Evolutionary conservation across 2,888 invertebrate species (phyloP), one percentile per base, ranked within the genome.

Genomic region (Eilema griseolum): DNA sequence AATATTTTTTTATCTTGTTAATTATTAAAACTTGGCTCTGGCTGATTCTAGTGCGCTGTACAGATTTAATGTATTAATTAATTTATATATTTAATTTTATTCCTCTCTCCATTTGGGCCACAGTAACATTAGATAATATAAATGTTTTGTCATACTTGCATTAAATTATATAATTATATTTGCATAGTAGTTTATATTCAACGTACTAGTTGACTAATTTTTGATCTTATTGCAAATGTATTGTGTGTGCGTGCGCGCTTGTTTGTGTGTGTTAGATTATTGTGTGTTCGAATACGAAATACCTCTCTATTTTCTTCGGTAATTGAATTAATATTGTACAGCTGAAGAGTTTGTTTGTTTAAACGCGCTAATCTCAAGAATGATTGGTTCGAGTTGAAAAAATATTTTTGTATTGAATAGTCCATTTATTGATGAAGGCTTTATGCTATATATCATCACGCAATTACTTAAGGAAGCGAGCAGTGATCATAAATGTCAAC

Each of bases 71-170:
- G 3, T 16, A 41, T 16, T 41, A 16, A 41, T 41, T 41, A 16
- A 41, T 41, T 41, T n/a, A 52, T 52, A 8, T 2, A n/a, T n/a
- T 52, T 52, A 46, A 46, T 46, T 52, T 52, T n/a, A n/a, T n/a
- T 52, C 52, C 52, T 52, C 52, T 52, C 52, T 52, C n/a, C 52
- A 52, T 52, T 52, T 52, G 52, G n/a, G 52, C 52, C 52, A 52
- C 20, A 52, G n/a, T 20, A 46, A 46, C n/a, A 52, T 52, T 52
- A 52, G n/a, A 52, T 52, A 52, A 52, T 52, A 52, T 52, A 16
- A 41, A 41, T 41, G 41, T 41, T 20, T 46, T n/a, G 52, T 52
- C 52, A 52, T 52, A 52, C 52, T 52, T 52, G n/a, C 52, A 52
- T 52, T n/a, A 8, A 7, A 52, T 52, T 52, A 52, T 10, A n/a